Conservation (phyloP, 1,140 invertebrate species). For the Augochlora pura region DNA sequence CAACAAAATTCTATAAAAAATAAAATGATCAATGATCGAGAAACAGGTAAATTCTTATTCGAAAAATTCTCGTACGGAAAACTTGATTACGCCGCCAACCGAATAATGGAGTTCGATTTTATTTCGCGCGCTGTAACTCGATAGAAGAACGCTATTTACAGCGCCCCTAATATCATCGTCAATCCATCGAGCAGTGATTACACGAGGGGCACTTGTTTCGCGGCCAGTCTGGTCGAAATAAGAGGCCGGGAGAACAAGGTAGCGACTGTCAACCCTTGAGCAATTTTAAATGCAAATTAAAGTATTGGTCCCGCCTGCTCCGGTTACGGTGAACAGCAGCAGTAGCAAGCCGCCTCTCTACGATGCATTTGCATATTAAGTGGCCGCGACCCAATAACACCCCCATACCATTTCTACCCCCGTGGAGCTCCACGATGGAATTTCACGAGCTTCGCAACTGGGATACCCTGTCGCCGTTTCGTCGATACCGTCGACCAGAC, state of each 20-base stretch:
- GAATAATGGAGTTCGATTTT: background rate
- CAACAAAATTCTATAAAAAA: too few species aligned
- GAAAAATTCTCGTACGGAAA: background rate
- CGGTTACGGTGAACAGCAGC: conserved; percentile 60
- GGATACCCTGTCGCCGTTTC: conserved; percentile 13
- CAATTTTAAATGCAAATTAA: conserved; percentile 81
- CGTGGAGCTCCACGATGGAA: conserved; percentile 57
- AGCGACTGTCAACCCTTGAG: conserved; percentile 74
- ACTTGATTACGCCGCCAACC: background rate
- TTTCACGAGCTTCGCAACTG: conserved; percentile 57
- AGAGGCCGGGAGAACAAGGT: conserved; percentile 56
- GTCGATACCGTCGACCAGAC: background rate
- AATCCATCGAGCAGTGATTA: conserved; percentile 25
- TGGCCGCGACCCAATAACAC: conserved; percentile 78
- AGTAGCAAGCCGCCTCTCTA: conserved; percentile 44
- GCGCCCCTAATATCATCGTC: background rate
- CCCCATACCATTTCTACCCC: conserved; percentile 60
- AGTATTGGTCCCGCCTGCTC: conserved; percentile 74
- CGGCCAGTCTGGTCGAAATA: conserved; percentile 34
- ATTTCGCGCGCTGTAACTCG: background rate
- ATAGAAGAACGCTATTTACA: background rate
- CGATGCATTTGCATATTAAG: conserved; percentile 79
- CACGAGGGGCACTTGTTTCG: conserved; percentile 31
- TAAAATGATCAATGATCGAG: too few species aligned
- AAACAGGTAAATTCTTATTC: background rate